A percentile compares a stretch with the other conserved stretches of the same genome.
Conservation (phyloP, 2,888 invertebrate species). For the Stenodema calcarata region DNA sequence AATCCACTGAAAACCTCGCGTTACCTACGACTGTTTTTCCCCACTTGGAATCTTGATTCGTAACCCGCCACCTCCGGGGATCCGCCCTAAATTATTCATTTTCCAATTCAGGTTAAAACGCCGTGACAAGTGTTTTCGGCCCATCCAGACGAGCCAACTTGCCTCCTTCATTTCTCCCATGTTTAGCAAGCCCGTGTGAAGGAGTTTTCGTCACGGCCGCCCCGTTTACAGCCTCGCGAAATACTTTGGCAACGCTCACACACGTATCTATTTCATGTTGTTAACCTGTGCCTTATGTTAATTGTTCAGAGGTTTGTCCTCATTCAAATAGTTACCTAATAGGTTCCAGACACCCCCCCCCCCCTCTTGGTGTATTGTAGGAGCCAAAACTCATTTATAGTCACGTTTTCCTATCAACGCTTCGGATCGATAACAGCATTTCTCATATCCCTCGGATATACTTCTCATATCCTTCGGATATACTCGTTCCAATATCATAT, state of each 20-base stretch:
- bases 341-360: too few species aligned
- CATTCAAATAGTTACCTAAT: too few species aligned
- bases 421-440: too few species aligned
- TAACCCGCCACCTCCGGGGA: not conserved
- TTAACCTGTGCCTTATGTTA: not conserved
- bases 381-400: too few species aligned
- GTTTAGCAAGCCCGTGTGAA: not conserved
- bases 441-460: too few species aligned
- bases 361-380: too few species aligned
- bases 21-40: not conserved
- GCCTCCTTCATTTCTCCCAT: not conserved
- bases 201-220: not conserved
- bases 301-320: not conserved
- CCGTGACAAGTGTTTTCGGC: not conserved
- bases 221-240: not conserved
- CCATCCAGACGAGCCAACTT: not conserved
- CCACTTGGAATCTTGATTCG: not conserved
- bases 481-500: not conserved
- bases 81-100: not conserved
- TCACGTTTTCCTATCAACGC: too few species aligned
- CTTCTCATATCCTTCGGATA: too few species aligned
- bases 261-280: not conserved
- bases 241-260: not conserved
- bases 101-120: not conserved
- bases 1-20: not conserved